A percentile compares a stretch with the other conserved stretches of the same genome.
Evolutionary conservation across 2,888 invertebrate species (phyloP).

Genomic region (Pyrgus malvae): DNA sequence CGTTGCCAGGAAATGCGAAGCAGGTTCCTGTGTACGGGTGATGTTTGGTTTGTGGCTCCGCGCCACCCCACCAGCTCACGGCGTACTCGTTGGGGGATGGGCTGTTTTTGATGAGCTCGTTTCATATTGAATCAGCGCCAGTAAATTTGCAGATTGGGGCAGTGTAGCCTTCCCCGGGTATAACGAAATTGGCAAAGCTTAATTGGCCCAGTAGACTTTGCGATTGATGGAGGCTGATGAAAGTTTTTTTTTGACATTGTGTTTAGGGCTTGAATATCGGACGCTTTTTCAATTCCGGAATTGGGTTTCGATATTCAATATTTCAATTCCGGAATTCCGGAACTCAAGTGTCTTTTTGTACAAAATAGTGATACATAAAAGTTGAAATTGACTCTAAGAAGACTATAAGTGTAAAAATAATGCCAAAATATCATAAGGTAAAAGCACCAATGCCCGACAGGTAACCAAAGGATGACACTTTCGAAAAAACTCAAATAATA

Average conservation of each 20-base stretch:
- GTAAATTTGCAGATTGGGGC: background rate
- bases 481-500: too few relatives aligned
- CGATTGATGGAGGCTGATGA: background rate
- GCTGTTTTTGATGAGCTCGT: background rate
- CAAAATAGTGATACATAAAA: too few relatives aligned
- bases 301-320: too few relatives aligned
- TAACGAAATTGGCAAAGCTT: background rate
- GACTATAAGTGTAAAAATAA: too few relatives aligned
- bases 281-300: too few relatives aligned
- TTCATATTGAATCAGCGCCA: background rate
- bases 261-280: too few relatives aligned
- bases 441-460: too few relatives aligned
- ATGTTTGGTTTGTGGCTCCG: background rate
- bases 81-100: background rate
- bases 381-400: too few relatives aligned
- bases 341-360: too few relatives aligned
- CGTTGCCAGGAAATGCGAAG: background rate
- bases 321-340: too few relatives aligned
- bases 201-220: background rate
- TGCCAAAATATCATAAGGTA: too few relatives aligned
- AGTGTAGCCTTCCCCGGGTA: background rate
- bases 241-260: background rate
- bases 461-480: too few relatives aligned
- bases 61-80: background rate
- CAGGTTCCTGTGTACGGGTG: background rate